These are phyloP conservation scores for Sebastes elongatus DNA, from an alignment of 2,797 vertebrate genomes.

Conservation along the genomic window DNA sequence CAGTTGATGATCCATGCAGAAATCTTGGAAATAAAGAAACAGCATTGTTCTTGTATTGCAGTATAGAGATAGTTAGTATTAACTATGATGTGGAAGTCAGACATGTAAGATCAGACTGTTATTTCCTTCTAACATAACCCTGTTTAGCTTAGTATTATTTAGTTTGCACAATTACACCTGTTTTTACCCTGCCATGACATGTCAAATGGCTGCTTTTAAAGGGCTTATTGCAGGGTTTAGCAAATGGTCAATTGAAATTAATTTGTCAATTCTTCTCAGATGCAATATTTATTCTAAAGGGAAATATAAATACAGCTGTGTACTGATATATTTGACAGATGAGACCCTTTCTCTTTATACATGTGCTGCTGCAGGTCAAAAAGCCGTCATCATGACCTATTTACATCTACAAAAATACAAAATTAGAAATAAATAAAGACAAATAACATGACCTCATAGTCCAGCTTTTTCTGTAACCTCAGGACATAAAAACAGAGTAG, in stretches of 20 bases:
- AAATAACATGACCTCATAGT: not conserved
- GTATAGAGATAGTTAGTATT: not conserved
- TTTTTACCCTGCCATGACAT: no score
- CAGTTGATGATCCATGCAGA: not conserved
- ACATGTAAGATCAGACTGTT: not conserved
- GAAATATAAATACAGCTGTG: not conserved
- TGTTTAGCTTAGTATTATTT: not conserved
- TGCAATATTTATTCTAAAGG: not conserved
- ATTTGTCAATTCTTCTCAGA: not conserved
- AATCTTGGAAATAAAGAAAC: not conserved
- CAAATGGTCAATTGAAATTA: not conserved
- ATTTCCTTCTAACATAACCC: not conserved
- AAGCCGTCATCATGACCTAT: not conserved
- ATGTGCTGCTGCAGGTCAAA: not conserved
- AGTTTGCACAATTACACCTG: no score
- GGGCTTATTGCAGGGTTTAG: not conserved
- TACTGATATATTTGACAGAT: not conserved
- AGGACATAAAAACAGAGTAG: not conserved
- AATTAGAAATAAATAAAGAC: conserved; percentile 1
- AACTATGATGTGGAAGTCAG: not conserved
- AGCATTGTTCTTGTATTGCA: not conserved
- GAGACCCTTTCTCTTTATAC: not conserved
- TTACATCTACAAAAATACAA: not conserved
- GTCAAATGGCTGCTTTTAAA: no score
- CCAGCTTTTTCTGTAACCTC: not conserved